Percentiles rank a stretch among this genome's conserved stretches.
These are phyloP conservation scores for Oncorhynchus clarkii DNA, from an alignment of 2,113 vertebrate species.

Conservation along the genomic window DNA sequence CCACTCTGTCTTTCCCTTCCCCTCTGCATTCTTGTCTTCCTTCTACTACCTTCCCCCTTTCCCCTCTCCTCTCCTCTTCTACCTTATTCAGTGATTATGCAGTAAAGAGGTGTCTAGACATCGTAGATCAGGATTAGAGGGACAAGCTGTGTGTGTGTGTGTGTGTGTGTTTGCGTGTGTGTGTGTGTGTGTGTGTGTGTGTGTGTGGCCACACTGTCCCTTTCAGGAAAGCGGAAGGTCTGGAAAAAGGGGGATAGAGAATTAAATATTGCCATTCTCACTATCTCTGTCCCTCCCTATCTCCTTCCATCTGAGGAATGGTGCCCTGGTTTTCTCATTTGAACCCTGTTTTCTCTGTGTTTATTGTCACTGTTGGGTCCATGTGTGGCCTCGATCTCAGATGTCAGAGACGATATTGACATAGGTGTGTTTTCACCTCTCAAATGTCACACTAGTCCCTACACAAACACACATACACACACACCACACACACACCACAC, in stretches of 20 bases:
- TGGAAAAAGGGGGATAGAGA: constrained; percentile 7
- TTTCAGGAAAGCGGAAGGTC: neutral
- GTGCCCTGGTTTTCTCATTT: constrained; percentile 13
- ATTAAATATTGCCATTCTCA: constrained; percentile 1
- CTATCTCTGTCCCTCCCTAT: neutral
- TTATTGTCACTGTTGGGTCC: constrained; percentile 40
- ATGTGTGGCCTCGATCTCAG: constrained; percentile 19
- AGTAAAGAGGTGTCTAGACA: constrained; percentile 77
- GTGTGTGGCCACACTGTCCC: neutral
- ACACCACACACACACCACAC: no score
- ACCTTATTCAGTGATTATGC: constrained; percentile 52
- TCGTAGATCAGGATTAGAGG: constrained; percentile 73
- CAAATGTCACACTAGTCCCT: neutral
- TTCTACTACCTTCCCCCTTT: neutral
- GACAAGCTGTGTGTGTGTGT: constrained; percentile 20
- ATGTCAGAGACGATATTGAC: constrained; percentile 23
- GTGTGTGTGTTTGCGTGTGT: no score
- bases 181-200: no score
- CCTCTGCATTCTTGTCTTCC: neutral
- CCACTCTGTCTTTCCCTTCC: neutral
- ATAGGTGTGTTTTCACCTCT: constrained; percentile 34
- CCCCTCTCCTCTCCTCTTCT: neutral
- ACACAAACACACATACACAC: no score
- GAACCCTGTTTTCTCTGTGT: constrained; percentile 30
- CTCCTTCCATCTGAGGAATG: neutral